Base-by-base conservation (phyloP, 2,888 invertebrate genomes). In the Plebejus argus region DNA sequence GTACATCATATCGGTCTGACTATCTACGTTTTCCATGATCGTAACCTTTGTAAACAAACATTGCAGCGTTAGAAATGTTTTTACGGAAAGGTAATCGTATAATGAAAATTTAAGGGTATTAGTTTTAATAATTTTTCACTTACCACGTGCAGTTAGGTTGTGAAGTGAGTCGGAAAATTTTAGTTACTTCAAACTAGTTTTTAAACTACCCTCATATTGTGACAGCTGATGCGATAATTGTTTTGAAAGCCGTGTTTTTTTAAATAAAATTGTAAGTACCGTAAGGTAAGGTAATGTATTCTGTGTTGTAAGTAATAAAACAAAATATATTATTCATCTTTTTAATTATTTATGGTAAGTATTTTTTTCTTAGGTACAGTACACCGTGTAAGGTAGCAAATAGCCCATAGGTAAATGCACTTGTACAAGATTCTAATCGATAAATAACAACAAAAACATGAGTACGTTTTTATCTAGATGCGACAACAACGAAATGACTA, bases 61-160 rank as follows among this genome's bases (percentile, higher is more conserved):
- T 71, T 4, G 78, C 49, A 77, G 61, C 77, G 74, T 79, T 74
- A 39, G 45, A 77, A 76, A 86, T 85, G 85, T 83, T 86, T 86
- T 86, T 87, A 88, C 87, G 85, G 84, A 83, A 79, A 85, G 83
- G 85, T 86, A 85, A 84, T 82, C 80, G 78, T 80, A 81, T 81
- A 82, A 80, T 78, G 76, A 82, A 81, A 80, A 83, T 83, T 83
- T 80, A 78, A 61, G 78, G 80, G 79, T 80, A 81, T 78, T 74
- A 79, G 77, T 53, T 77, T 49, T 74, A 56, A 76, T 23, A 78
- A 77, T 35, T 79, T 76, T 71, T 82, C 81, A 88, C 90, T 91
- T 87, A 91, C 91, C 91, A 86, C 86, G 87, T 88, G 89, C 81
- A 79, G 82, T 82, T 85, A 79, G 82, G 86, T 83, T 85, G 86